A percentile compares a stretch with the other conserved stretches of the same genome.
phyloP scores from a whole-genome alignment of 2,113 vertebrate genomes.

The Campylomormyrus tamandua region DNA sequence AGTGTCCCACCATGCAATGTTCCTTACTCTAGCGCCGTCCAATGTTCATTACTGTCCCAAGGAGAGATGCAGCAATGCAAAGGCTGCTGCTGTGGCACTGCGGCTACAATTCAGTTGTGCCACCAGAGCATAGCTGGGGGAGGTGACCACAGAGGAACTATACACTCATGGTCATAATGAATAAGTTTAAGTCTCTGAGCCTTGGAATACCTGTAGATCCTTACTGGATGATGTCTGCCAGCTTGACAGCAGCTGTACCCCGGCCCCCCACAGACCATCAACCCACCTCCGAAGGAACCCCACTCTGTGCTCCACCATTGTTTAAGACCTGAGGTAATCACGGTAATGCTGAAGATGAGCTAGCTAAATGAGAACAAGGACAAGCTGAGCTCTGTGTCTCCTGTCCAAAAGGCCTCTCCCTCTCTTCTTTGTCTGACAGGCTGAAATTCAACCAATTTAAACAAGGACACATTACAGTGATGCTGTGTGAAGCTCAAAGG shows the following conservation, averaged over 20 bases:
- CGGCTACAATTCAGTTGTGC: background rate
- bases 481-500: background rate
- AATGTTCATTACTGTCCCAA: background rate
- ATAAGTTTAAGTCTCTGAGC: constrained; percentile 25
- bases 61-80: background rate
- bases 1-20: background rate
- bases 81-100: background rate
- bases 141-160: background rate
- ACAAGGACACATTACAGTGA: background rate
- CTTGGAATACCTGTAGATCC: constrained; percentile 34
- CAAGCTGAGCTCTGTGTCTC: constrained; percentile 15
- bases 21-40: background rate
- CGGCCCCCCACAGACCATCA: constrained; percentile 28
- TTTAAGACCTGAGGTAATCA: constrained; percentile 50
- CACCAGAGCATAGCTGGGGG: background rate
- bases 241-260: constrained; percentile 14
- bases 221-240: constrained; percentile 47
- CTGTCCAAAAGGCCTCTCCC: background rate
- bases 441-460: background rate
- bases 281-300: background rate
- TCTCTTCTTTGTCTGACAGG: background rate
- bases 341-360: constrained; percentile 56
- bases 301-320: constrained; percentile 33
- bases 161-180: constrained; percentile 13
- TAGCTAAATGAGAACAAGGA: constrained; percentile 29